Conservation (phyloP, 1,140 invertebrate species). For the Wiebesia pumilae region DNA sequence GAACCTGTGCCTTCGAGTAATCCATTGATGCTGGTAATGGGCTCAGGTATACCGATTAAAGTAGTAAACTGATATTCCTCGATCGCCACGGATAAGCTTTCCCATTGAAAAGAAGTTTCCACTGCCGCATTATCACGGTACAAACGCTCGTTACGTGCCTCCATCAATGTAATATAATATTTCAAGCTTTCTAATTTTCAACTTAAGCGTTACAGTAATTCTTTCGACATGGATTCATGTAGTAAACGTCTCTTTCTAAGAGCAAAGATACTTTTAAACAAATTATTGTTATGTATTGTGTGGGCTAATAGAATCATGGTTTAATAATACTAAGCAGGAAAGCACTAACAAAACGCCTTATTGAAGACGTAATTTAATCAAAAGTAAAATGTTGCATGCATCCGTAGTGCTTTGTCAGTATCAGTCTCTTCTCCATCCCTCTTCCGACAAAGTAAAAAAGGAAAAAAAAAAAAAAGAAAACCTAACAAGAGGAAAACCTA, state of each 20-base stretch:
- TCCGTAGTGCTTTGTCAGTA: not conserved
- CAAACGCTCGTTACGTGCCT: not conserved
- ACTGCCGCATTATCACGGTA: not conserved
- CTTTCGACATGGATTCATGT: not conserved
- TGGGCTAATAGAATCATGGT: not conserved
- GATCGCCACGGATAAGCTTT: not conserved
- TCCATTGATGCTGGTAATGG: slow-evolving; percentile 42
- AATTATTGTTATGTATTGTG: not conserved
- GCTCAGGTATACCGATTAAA: slow-evolving; percentile 40
- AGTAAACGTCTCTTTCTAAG: not conserved
- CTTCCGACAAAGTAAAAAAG: not conserved
- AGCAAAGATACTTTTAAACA: not conserved
- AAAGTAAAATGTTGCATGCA: slow-evolving; percentile 8
- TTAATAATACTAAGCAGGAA: slow-evolving; percentile 6
- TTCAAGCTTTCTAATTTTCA: not conserved
- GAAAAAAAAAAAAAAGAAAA: no score
- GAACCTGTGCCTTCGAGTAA: slow-evolving; percentile 36
- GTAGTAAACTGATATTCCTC: slow-evolving; percentile 33
- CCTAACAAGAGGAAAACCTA: slow-evolving; percentile 28
- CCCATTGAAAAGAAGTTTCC: not conserved
- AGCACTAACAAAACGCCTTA: slow-evolving; percentile 1
- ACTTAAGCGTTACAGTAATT: not conserved
- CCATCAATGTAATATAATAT: not conserved
- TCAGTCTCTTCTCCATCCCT: not conserved
- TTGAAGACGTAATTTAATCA: slow-evolving; percentile 35